Evolutionary conservation across 1,140 invertebrate genomes (phyloP), one percentile per base, ranked within the genome.

Genomic region (Drosophila kanapiae): DNA sequence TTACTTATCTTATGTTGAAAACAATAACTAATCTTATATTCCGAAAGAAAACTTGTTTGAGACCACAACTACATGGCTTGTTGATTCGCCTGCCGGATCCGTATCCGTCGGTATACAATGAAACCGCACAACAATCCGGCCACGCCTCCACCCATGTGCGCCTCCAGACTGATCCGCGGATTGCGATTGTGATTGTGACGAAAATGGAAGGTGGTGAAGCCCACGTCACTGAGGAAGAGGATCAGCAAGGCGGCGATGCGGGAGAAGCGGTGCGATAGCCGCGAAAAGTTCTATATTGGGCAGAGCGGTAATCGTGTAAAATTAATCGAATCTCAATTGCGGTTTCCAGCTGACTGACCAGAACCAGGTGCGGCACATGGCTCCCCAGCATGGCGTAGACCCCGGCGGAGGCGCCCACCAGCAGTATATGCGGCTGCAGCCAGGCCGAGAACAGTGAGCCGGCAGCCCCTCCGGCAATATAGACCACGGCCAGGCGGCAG

Each of bases 381-480:
- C 98, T 98, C 40, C 97, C 96, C 48, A 99, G 95, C 43, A 99
- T 93, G 33, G 98, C 97, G 94, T 99, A 99, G 57, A 98, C 97
- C n/a, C 98, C 98, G 13, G 97, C 98, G 51, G 97, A 98, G 48
- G 98, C 97, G 16, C 98, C 98, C 49, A 98, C 96, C 59, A 99
- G 94, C 76, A 94, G 95, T 47, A 97, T 94, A 81, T 94, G 93
- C 1, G 97, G 96, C 93, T 98, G 97, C 78, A 97, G 93, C 70
- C 97, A 94, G 9, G 96, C 97, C 9, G 97, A 96, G 38, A 96
- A 96, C 42, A 97, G 93, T 2, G 96, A 96, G 51, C 97, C 96
- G 40, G 94, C 95, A 47, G 95, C 92, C 45, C 96, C 95, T 23
- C 97, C 97, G 13, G 94, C 94, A 7, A 95, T 62, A 93, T 97